These are phyloP conservation scores for Tyto alba DNA, from an alignment of 2,113 vertebrate genomes.

Conservation along the genomic window DNA sequence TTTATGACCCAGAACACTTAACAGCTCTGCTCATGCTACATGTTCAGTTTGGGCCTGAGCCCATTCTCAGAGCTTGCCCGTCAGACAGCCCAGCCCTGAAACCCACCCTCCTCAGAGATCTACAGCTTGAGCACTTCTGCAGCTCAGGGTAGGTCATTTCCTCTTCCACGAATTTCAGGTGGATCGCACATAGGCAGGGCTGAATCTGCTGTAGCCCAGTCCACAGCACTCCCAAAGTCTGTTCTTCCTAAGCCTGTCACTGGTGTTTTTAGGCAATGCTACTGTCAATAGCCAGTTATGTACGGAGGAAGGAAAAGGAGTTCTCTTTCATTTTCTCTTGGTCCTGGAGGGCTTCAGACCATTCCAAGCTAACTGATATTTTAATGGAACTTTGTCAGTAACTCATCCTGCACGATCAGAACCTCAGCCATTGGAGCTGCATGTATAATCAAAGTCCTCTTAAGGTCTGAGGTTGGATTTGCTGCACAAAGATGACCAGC, in stretches of 20 bases:
- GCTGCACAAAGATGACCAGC: not conserved
- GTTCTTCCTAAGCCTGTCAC: not conserved
- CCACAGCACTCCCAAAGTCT: not conserved
- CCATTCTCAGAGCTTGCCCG: not conserved
- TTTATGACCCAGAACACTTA: not conserved
- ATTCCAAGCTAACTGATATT: not conserved
- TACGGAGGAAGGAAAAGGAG: not conserved
- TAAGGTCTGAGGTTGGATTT: not conserved
- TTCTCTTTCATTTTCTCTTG: not conserved
- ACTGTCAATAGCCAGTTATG: not conserved
- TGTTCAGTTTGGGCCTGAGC: not conserved
- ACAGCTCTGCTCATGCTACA: not conserved
- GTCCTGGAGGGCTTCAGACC: not conserved
- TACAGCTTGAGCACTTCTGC: not conserved
- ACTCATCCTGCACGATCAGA: not conserved
- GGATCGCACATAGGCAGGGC: not conserved
- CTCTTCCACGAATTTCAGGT: not conserved
- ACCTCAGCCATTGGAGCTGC: not conserved
- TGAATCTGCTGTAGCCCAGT: not conserved
- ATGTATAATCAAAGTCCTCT: not conserved
- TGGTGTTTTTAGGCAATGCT: not conserved
- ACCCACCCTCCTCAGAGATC: not conserved
- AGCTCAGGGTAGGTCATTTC: not conserved
- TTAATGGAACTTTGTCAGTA: not conserved
- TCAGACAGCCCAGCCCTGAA: not conserved